Evolutionary conservation across 2,113 vertebrate species (phyloP).

Genomic region (Microcebus tavaratra): DNA sequence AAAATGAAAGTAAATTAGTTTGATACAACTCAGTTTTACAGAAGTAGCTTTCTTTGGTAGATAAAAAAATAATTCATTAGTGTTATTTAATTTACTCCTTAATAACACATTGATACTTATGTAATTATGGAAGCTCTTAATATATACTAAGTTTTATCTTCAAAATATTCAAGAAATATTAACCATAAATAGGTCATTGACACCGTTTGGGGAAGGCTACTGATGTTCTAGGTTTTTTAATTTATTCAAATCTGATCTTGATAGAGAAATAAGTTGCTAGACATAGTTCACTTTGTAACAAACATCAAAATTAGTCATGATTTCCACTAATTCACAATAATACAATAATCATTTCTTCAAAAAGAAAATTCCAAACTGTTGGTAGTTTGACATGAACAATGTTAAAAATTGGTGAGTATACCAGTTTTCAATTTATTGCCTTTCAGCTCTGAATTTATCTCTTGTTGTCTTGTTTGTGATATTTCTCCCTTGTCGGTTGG

Average conservation of each 20-base stretch:
- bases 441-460: neutral
- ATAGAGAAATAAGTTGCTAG: neutral
- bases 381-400: neutral
- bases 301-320: neutral
- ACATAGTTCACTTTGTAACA: neutral
- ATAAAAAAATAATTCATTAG: constrained; percentile 26
- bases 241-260: neutral
- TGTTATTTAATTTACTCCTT: constrained; percentile 24
- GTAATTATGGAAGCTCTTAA: neutral
- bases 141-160: neutral
- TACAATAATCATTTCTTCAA: neutral
- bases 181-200: neutral
- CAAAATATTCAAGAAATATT: constrained; percentile 28
- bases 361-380: neutral
- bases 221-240: neutral
- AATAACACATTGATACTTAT: constrained; percentile 21
- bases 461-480: neutral
- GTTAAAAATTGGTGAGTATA: neutral
- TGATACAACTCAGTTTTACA: neutral
- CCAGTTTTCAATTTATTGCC: neutral
- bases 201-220: neutral
- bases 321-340: neutral
- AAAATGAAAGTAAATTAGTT: constrained; percentile 38
- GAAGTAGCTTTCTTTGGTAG: neutral
- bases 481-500: neutral